These are phyloP conservation scores for Chrysolina americana DNA, from an alignment of 2,888 invertebrate species.

Conservation along the genomic window DNA sequence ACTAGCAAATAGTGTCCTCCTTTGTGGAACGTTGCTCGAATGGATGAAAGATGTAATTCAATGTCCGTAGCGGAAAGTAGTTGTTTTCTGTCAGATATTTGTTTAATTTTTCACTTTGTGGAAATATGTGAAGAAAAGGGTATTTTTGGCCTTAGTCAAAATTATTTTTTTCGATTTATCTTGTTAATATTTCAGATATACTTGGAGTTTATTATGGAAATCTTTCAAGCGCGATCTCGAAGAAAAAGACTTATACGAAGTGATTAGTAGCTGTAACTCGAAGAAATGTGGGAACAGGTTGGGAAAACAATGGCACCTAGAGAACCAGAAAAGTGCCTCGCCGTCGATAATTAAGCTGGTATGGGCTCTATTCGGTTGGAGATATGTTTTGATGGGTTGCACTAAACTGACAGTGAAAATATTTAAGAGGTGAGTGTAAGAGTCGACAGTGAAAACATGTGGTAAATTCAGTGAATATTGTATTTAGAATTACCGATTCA, in stretches of 20 bases:
- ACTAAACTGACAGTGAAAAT: conserved; percentile 46
- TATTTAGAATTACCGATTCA: no score
- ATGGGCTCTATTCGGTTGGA: conserved; percentile 56
- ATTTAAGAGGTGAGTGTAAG: conserved; percentile 47
- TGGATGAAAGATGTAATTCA: no score
- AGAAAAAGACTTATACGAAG: conserved; percentile 74
- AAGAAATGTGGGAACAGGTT: conserved; percentile 70
- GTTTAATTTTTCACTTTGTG: no score
- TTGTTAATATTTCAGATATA: conserved; percentile 73
- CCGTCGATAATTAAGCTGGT: conserved; percentile 58
- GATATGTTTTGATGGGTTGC: conserved; percentile 53
- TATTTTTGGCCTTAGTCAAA: no score
- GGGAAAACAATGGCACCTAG: conserved; percentile 65
- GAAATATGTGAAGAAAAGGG: no score
- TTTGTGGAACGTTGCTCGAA: no score
- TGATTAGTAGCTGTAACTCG: conserved; percentile 71
- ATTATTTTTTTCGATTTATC: no score
- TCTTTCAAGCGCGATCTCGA: conserved; percentile 77
- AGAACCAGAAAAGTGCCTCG: conserved; percentile 48
- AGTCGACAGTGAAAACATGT: no score
- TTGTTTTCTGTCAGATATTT: no score
- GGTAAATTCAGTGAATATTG: no score
- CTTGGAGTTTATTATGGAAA: conserved; percentile 76
- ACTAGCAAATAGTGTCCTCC: no score
- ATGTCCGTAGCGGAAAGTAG: no score